Evolutionary conservation across 1,140 invertebrate genomes (phyloP).

Genomic region (Neelides sp.): DNA sequence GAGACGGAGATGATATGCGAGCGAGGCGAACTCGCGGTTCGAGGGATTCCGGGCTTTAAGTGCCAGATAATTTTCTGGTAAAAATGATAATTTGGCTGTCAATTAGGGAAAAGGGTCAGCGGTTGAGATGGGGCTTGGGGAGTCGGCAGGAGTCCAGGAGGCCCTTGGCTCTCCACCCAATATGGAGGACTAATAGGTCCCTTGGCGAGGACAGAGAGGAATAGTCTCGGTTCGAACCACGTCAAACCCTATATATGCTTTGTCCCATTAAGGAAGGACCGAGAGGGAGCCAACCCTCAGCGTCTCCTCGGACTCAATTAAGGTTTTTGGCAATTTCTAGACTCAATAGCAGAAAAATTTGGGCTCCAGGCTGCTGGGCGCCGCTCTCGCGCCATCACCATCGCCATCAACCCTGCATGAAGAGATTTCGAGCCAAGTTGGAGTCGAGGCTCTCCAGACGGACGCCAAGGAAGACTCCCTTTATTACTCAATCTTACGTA

Average conservation of each 20-base stretch:
- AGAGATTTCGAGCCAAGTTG: background rate
- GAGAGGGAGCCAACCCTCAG: background rate
- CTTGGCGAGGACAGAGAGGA: too few species aligned
- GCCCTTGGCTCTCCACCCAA: too few species aligned
- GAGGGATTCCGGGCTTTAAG: too few species aligned
- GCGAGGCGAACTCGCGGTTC: too few species aligned
- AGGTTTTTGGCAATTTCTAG: constrained; percentile 29
- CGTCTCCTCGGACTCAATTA: constrained; percentile 26
- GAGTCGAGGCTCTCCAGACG: too few species aligned
- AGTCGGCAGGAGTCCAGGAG: too few species aligned
- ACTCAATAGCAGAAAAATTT: constrained; percentile 28
- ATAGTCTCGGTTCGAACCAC: too few species aligned
- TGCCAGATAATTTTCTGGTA: constrained; percentile 14
- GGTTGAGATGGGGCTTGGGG: too few species aligned
- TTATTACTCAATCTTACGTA: too few species aligned
- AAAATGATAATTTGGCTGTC: constrained; percentile 14
- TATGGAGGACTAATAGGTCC: too few species aligned
- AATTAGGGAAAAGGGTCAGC: constrained; percentile 14
- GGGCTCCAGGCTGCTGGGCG: constrained; percentile 26
- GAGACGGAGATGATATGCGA: constrained; percentile 3
- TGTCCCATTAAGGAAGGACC: background rate
- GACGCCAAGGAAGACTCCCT: too few species aligned
- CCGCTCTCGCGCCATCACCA: constrained; percentile 2
- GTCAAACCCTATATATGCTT: too few species aligned
- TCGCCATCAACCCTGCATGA: background rate